Conservation (phyloP, 2,888 invertebrate species). For the Byasa hedistus region DNA sequence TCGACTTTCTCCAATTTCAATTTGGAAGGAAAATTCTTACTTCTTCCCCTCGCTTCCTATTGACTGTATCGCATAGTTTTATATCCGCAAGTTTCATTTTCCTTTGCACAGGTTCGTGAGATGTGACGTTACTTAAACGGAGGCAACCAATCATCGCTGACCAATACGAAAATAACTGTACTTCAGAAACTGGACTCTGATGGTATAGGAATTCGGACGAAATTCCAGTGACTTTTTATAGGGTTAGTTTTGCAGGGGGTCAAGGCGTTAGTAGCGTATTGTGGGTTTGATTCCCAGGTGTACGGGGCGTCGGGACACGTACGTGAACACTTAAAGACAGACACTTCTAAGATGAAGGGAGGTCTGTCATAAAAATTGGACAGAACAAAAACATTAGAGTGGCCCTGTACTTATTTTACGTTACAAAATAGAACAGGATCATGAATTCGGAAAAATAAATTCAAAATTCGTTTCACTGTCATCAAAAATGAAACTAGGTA, state of each 20-base stretch:
- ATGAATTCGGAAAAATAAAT: too few relatives aligned
- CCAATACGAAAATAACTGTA: slow-evolving; percentile 42
- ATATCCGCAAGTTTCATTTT: slow-evolving; percentile 40
- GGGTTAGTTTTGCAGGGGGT: slow-evolving; percentile 55
- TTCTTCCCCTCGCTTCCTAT: slow-evolving; percentile 8
- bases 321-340: slow-evolving; percentile 74
- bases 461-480: too few relatives aligned
- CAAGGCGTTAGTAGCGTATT: slow-evolving; percentile 71
- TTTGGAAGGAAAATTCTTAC: slow-evolving; percentile 63
- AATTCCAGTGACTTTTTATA: slow-evolving; percentile 37
- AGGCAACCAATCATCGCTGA: slow-evolving; percentile 68
- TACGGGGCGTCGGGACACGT: slow-evolving; percentile 70
- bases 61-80: slow-evolving; percentile 32
- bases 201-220: slow-evolving; percentile 34
- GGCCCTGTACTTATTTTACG: slow-evolving; percentile 16
- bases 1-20: slow-evolving; percentile 68
- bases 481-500: too few relatives aligned
- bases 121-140: slow-evolving; percentile 46
- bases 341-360: slow-evolving; percentile 76
- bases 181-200: slow-evolving; percentile 40
- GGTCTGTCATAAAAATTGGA: slow-evolving; percentile 78
- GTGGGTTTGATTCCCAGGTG: slow-evolving; percentile 80
- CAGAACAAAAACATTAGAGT: slow-evolving; percentile 52
- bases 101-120: slow-evolving; percentile 30
- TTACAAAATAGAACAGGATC: not conserved